phyloP scores from a whole-genome alignment of 2,888 invertebrate species.

The Habroteleia sp. region DNA sequence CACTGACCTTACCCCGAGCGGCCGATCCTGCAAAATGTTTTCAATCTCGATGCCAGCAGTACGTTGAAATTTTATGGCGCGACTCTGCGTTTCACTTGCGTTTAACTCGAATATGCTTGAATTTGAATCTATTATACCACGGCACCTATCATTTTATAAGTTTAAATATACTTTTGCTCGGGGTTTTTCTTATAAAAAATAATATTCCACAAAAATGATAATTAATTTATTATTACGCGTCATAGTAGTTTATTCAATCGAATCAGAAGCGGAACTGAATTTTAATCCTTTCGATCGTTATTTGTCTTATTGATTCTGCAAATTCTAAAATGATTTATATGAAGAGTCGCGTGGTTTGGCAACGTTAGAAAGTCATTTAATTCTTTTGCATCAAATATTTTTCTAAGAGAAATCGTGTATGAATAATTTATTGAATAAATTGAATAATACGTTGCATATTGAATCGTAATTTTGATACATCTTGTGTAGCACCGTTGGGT shows the following conservation, averaged over 20 bases:
- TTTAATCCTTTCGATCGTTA: too few species aligned
- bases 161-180: too few species aligned
- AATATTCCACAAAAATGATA: too few species aligned
- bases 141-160: too few species aligned
- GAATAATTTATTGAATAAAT: constrained; percentile 47
- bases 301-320: too few species aligned
- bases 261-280: too few species aligned
- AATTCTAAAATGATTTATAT: too few species aligned
- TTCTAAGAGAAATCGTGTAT: not conserved
- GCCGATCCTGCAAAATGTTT: constrained; percentile 59
- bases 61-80: constrained; percentile 48
- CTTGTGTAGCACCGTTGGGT: constrained; percentile 54
- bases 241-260: too few species aligned
- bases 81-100: constrained; percentile 11
- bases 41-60: constrained; percentile 52
- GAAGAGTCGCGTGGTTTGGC: too few species aligned
- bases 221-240: too few species aligned
- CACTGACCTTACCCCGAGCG: constrained; percentile 78
- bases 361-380: not conserved
- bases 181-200: not conserved
- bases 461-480: constrained; percentile 56
- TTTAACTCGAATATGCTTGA: constrained; percentile 1
- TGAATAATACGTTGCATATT: constrained; percentile 46
- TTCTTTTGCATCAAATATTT: constrained; percentile 1
- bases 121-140: constrained; percentile 8